Evolutionary conservation across 2,888 invertebrate genomes (phyloP).

Genomic region (Noctuana brunneofusca): DNA sequence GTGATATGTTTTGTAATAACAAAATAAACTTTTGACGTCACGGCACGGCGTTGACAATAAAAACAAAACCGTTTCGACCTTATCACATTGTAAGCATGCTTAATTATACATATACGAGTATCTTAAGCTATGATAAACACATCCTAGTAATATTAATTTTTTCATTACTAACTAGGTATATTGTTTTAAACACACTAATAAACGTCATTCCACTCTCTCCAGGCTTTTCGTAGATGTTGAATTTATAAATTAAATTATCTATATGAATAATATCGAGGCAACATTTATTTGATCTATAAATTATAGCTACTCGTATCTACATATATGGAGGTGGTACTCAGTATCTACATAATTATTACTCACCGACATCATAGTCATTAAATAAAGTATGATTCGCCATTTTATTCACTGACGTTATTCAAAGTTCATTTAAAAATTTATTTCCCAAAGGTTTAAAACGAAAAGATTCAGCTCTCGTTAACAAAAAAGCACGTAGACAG

Average conservation of each 20-base stretch:
- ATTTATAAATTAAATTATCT: no score
- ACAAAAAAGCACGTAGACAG: neutral
- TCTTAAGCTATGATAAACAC: neutral
- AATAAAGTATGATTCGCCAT: no score
- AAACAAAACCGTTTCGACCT: constrained; percentile 52
- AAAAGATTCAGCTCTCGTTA: neutral
- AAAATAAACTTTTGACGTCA: constrained; percentile 65
- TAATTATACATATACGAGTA: neutral
- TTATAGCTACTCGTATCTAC: no score
- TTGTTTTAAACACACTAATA: no score
- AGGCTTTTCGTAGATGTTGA: no score
- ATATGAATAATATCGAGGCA: no score
- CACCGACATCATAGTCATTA: no score
- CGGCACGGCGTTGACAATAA: constrained; percentile 49
- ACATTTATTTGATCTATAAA: no score
- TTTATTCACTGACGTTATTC: no score
- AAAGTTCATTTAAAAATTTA: neutral
- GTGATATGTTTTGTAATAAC: constrained; percentile 8
- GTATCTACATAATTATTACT: no score
- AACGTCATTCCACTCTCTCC: no score
- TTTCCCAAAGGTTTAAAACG: neutral
- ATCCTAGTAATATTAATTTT: neutral
- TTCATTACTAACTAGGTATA: neutral
- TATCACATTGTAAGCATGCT: constrained; percentile 45
- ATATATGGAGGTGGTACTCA: no score